These are phyloP conservation scores for Kryptolebias ocellatus DNA, from an alignment of 2,797 vertebrate species.

Conservation along the genomic window DNA sequence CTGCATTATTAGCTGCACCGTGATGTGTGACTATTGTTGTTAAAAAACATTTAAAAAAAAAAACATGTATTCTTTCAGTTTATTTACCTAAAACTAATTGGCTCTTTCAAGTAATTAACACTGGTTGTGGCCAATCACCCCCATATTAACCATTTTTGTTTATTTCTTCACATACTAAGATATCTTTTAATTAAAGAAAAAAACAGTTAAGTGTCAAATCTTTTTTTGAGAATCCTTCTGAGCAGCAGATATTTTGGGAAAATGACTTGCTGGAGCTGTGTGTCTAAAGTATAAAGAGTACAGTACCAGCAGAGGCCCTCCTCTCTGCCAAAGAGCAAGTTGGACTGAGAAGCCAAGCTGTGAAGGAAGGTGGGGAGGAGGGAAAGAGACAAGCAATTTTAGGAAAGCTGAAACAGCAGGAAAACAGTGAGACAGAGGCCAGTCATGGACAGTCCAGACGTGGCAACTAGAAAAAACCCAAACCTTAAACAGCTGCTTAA, in stretches of 20 bases:
- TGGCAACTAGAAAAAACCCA: constrained; percentile 10
- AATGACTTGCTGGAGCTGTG: constrained; percentile 30
- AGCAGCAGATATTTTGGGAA: constrained; percentile 54
- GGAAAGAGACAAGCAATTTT: constrained; percentile 62
- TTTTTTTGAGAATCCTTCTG: constrained; percentile 9
- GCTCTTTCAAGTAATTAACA: not conserved
- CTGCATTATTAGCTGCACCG: too few relatives aligned
- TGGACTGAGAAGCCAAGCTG: constrained; percentile 84
- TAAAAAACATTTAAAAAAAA: not conserved
- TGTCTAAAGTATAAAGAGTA: constrained; percentile 59
- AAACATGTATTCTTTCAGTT: not conserved
- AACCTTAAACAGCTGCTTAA: constrained; percentile 41
- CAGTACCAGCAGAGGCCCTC: constrained; percentile 83
- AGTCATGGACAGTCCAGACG: constrained; percentile 32
- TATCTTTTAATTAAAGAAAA: not conserved
- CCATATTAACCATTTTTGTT: not conserved
- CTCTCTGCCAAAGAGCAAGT: constrained; percentile 83
- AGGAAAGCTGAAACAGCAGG: constrained; percentile 57
- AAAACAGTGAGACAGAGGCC: constrained; percentile 35
- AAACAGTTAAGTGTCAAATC: not conserved
- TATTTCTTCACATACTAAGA: not conserved
- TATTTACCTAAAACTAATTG: not conserved
- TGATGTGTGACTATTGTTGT: not conserved
- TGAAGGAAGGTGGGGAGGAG: constrained; percentile 63
- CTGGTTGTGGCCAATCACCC: not conserved